Evolutionary conservation across 2,113 vertebrate genomes (phyloP).

Genomic region (Cephalopterus ornatus): DNA sequence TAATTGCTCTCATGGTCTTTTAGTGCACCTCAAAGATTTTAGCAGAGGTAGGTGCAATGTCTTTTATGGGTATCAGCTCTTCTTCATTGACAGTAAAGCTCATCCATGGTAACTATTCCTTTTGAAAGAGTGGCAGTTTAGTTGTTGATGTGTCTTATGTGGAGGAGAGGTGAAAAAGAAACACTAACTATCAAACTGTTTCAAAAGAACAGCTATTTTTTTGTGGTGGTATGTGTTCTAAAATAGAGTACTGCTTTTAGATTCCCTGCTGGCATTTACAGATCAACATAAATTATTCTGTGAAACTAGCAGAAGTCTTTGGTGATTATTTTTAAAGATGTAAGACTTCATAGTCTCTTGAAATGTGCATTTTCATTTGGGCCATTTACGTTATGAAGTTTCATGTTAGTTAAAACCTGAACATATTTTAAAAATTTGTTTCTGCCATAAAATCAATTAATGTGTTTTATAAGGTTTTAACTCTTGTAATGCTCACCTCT

Average conservation of each 20-base stretch:
- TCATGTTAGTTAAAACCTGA: background rate
- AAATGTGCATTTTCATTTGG: background rate
- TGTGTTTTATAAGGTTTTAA: background rate
- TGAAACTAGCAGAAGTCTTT: background rate
- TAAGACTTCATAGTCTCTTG: background rate
- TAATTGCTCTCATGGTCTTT: background rate
- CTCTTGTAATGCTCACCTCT: background rate
- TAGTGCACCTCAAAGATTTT: background rate
- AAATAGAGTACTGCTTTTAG: slow-evolving; percentile 7
- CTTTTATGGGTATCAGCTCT: background rate
- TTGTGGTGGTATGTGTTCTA: background rate
- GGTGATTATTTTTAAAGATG: slow-evolving; percentile 16
- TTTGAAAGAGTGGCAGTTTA: background rate
- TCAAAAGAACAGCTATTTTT: background rate
- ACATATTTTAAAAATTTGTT: background rate
- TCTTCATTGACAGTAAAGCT: background rate
- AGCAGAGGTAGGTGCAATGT: background rate
- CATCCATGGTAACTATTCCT: background rate
- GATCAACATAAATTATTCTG: background rate
- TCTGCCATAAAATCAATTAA: background rate
- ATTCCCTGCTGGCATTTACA: slow-evolving; percentile 4
- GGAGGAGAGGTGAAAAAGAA: background rate
- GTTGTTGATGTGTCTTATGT: background rate
- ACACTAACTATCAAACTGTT: background rate
- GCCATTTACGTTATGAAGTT: background rate